These are phyloP conservation scores for Antheraea pernyi DNA, from an alignment of 1,140 invertebrate genomes.

Conservation along the genomic window DNA sequence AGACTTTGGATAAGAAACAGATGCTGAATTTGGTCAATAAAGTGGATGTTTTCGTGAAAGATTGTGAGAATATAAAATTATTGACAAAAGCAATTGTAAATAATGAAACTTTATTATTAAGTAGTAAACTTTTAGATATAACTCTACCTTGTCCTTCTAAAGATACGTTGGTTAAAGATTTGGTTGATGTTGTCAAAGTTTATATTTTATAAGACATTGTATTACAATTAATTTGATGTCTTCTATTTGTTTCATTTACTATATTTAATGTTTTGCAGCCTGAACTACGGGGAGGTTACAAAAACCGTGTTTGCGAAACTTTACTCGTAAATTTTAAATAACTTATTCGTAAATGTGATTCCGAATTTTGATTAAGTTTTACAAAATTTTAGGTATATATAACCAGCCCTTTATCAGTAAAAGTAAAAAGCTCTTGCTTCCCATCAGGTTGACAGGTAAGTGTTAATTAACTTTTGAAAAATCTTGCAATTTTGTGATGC, in stretches of 20 bases:
- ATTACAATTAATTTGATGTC: background rate
- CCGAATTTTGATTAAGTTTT: too few species aligned
- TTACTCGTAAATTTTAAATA: too few species aligned
- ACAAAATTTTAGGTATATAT: too few species aligned
- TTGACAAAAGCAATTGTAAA: background rate
- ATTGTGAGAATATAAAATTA: conserved; percentile 35
- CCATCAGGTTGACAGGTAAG: too few species aligned
- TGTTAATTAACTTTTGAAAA: too few species aligned
- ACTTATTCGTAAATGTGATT: too few species aligned
- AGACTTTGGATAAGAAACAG: conserved; percentile 56
- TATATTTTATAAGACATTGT: background rate
- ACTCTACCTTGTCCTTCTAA: conserved; percentile 12
- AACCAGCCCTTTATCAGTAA: too few species aligned
- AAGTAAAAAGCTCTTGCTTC: too few species aligned
- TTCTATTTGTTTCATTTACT: background rate
- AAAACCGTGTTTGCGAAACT: too few species aligned
- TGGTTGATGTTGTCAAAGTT: conserved; percentile 2
- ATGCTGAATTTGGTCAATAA: conserved; percentile 46
- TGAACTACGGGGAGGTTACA: too few species aligned
- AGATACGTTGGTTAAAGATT: conserved; percentile 32
- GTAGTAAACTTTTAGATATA: background rate
- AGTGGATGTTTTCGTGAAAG: conserved; percentile 30
- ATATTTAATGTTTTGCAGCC: background rate
- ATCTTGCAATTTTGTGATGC: too few species aligned
- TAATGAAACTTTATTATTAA: background rate